Conservation (phyloP, 2,888 invertebrate species). For the Hydropsyche betteni region DNA sequence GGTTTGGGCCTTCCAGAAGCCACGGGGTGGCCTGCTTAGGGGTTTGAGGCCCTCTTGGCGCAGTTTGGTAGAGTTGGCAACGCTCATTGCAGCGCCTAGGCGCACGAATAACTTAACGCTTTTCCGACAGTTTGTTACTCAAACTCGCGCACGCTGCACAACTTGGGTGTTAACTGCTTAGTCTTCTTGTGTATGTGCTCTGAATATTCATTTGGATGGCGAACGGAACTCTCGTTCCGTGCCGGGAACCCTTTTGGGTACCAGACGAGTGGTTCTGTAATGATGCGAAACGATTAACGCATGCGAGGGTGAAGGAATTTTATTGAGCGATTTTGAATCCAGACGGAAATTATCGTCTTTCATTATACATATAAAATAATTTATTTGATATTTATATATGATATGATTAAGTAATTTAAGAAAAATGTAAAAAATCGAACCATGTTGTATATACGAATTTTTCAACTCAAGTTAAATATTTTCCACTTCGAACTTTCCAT, state of each 20-base stretch:
- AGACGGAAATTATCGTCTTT: not conserved
- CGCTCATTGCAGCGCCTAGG: slow-evolving; percentile 34
- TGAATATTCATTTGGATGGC: slow-evolving; percentile 20
- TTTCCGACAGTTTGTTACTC: slow-evolving; percentile 29
- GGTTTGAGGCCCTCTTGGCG: slow-evolving; percentile 12
- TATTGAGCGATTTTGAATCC: not conserved
- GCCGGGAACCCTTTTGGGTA: not conserved
- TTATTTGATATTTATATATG: too few relatives aligned
- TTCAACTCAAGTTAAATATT: too few relatives aligned
- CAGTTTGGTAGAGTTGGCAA: slow-evolving; percentile 16
- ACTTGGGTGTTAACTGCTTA: slow-evolving; percentile 25
- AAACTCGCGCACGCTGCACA: slow-evolving; percentile 19
- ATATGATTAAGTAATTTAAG: too few relatives aligned
- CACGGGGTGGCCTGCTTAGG: too few relatives aligned
- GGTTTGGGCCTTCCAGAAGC: too few relatives aligned
- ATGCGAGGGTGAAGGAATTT: too few relatives aligned
- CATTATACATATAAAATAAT: too few relatives aligned
- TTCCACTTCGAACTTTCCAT: too few relatives aligned
- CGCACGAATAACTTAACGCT: slow-evolving; percentile 34
- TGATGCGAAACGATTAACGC: too few relatives aligned
- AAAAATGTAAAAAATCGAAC: too few relatives aligned
- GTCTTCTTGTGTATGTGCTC: slow-evolving; percentile 28
- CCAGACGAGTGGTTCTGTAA: too few relatives aligned
- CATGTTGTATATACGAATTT: too few relatives aligned
- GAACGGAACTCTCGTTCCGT: not conserved